These are phyloP conservation scores for Simalia tracyae DNA, from an alignment of 2,797 vertebrate genomes.

Conservation along the genomic window DNA sequence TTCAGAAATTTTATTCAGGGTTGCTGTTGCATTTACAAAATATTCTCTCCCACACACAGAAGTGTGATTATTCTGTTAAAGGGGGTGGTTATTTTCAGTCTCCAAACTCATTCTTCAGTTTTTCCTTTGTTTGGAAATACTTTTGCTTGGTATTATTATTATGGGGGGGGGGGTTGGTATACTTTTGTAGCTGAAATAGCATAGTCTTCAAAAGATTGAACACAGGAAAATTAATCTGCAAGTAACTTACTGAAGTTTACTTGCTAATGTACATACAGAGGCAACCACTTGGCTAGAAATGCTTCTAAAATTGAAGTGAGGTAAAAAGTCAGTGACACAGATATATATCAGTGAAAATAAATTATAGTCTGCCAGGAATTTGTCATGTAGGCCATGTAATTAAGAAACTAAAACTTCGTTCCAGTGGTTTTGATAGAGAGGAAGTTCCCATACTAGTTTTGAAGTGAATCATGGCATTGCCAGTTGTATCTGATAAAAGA, in stretches of 20 bases:
- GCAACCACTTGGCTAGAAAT: not conserved
- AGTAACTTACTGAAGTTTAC: not conserved
- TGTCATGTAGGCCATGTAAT: not conserved
- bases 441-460: not conserved
- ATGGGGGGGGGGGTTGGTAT: no score
- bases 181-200: conserved; percentile 26
- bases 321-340: not conserved
- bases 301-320: not conserved
- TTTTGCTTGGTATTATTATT: not conserved
- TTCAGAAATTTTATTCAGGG: conserved; percentile 47
- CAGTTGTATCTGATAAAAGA: not conserved
- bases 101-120: conserved; percentile 38
- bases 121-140: conserved; percentile 34
- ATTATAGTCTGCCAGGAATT: not conserved
- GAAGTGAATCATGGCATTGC: not conserved
- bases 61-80: conserved; percentile 43
- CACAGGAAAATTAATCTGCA: not conserved
- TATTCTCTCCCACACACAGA: conserved; percentile 50
- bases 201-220: conserved; percentile 1
- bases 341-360: not conserved
- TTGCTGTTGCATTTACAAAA: conserved; percentile 48
- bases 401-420: not conserved
- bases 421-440: not conserved
- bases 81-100: conserved; percentile 33
- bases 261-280: not conserved